Evolutionary conservation across 2,113 vertebrate species (phyloP), one percentile per base, ranked within the genome.

Genomic region (Isichthys henryi): DNA sequence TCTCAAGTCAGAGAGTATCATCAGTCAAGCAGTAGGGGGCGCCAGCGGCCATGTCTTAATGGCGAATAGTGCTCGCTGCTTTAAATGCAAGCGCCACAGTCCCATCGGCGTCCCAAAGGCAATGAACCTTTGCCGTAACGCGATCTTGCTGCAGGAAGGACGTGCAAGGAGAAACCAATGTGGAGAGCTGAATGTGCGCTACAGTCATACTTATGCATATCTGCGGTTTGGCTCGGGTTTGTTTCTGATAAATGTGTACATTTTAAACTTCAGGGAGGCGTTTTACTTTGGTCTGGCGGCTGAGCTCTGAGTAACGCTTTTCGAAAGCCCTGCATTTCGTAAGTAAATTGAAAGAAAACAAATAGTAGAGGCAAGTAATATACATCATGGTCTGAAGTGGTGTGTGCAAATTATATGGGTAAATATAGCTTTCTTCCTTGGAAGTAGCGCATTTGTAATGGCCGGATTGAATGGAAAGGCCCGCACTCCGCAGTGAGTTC

Each of bases 1-100:
- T 50, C 82, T 43, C 27, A 50, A 58, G 80, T 6, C 39, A 2
- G 53, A 46, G 56, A 89, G 43, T 62, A 53, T 84, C 82, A 89
- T 89, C 50, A 58, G 80, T 88, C 35, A 89, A 89, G 77, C 88
- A 89, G 52, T 85, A 85, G 88, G 88, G 83, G 80, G 88, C 88
- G 58, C 88, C 88, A 89, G 43, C 39, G 52, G 52, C 80, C 80
- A 62, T 23, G 53, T 46, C 88, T 62, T 80, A 58, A 13, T 62
- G 35, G 23, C 15, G 0, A 46, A 56, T 31, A 46, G 53, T 39
- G 49, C 23, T 17, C 39, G 2, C 21, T 84, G 77, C 77, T 89
- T 53, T 27, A 21, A 50, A 83, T 43, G 6, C 48, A 56, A 82
- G 70, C 15, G 21, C 70, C 15, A 80, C 43, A n/a, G 31, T 50